These are phyloP conservation scores for Acanthisitta chloris DNA, from an alignment of 2,113 vertebrate species.

Conservation along the genomic window DNA sequence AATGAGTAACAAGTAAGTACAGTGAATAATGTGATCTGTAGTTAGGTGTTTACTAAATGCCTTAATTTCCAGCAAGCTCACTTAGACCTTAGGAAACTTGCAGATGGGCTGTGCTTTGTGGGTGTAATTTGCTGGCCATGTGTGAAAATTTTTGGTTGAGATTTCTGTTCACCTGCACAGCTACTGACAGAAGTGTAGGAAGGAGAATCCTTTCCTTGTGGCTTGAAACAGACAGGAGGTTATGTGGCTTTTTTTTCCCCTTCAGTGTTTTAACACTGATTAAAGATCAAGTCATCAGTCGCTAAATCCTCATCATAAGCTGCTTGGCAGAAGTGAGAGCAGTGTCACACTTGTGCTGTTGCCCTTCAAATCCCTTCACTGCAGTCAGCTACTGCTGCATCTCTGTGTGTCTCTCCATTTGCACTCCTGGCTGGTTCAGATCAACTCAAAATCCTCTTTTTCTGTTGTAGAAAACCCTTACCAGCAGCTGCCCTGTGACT, in stretches of 20 bases:
- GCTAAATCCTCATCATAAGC: neutral
- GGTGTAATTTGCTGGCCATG: neutral
- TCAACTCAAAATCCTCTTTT: neutral
- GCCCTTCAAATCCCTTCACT: neutral
- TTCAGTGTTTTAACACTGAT: neutral
- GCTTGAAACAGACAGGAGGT: neutral
- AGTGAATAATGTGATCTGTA: too few species aligned
- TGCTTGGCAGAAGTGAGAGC: neutral
- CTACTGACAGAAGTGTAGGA: neutral
- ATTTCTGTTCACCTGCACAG: neutral
- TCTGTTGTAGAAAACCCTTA: conserved; percentile 82
- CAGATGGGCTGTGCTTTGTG: neutral
- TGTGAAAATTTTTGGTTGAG: neutral
- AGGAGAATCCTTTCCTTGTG: neutral
- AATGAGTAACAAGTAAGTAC: neutral
- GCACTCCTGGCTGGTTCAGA: neutral
- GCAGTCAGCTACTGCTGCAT: neutral
- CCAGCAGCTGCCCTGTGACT: conserved; percentile 88
- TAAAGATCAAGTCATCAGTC: neutral
- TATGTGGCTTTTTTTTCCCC: neutral
- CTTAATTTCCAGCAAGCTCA: neutral
- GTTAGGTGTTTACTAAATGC: neutral
- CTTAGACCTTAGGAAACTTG: neutral
- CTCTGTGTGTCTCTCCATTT: neutral
- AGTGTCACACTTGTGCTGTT: neutral